Evolutionary conservation across 2,797 vertebrate species (phyloP), one percentile per base, ranked within the genome.

Genomic region (Carduelis carduelis): DNA sequence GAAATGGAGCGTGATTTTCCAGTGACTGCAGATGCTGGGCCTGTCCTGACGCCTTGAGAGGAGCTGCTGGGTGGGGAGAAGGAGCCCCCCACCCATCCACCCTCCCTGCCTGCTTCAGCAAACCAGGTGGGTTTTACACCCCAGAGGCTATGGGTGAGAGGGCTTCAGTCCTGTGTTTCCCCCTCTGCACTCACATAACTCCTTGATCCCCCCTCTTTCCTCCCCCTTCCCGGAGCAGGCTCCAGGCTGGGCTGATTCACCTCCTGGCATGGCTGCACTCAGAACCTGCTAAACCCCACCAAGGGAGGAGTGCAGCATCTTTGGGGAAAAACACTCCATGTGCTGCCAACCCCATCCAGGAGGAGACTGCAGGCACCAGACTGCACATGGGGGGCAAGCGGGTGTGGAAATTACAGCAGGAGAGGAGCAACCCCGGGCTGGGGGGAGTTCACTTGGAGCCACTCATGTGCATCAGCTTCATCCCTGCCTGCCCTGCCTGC

Each of bases 1-100:
- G 87, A 95, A 95, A 78, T 3, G 49, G 80, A 89, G 85, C 0
- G 34, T 87, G 87, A 89, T 96, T 91, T 95, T 94, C 89, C 88
- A 90, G 89, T 0, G 21, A 47, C 84, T 94, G 95, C 92, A 83
- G 91, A 75, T 77, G 82, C 61, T 47, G 91, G 91, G 82, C 79
- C 93, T 60, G 83, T 88, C 95, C 95, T 93, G 87, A 69, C 0
- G 35, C 80, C 46, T 43, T 27, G 76, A 83, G 76, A 39, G 0
- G 32, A 86, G 90, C 47, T 87, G 74, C 19, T 1, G 4, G 16
- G 26, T 34, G 64, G 24, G 50, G 37, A 28, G 22, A 41, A 66
- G 46, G 37, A 53, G 8, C 4, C 27, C 27, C 50, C 34, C 21
- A 5, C 4, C 46, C 14, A 4, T 9, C 19, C 27, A 34, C n/a